Base-by-base conservation (phyloP, 2,113 vertebrate genomes). In the Pseudonaja textilis region DNA sequence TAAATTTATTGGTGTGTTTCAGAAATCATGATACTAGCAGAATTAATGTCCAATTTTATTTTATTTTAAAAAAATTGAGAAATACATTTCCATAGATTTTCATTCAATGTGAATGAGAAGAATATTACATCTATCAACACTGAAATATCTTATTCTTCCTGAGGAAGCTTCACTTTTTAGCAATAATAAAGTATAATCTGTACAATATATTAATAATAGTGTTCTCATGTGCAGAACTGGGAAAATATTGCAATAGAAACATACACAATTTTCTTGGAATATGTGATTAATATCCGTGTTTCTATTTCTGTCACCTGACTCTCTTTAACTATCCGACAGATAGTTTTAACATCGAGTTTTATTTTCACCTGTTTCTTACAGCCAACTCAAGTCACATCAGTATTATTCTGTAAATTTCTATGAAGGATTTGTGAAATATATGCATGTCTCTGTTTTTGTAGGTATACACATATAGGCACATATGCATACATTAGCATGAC, bases 81-180 rank as follows among this genome's bases (percentile, higher is more conserved):
- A 97, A 97, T 97, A 97, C 95, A 94, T 97, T 97, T 97, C 95
- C 96, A 97, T 94, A 95, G 96, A 96, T 97, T 97, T 97, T 97
- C 97, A 98, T 98, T 98, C 98, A 98, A 97, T 97, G 95, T 98
- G 98, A 98, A 98, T 98, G 97, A 98, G 96, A 97, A 97, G 95
- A 97, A 94, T 97, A 97, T 96, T 97, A 97, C 95, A 96, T 95
- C 96, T 97, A 97, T 97, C 97, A 97, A 98, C 97, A 97, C 11
- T 93, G 95, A 97, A 97, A 97, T 96, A 97, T 89, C 96, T 10
- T 61, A 96, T 96, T 97, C 97, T 97, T 98, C 97, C 98, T 97
- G 97, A 97, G 97, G 97, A 98, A 97, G 97, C 95, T 96, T 97
- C 96, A 95, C 95, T 96, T 97, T 97, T 96, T 95, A 97, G 96